phyloP scores from a whole-genome alignment of 2,888 invertebrate species.

The Abrostola triplasia region DNA sequence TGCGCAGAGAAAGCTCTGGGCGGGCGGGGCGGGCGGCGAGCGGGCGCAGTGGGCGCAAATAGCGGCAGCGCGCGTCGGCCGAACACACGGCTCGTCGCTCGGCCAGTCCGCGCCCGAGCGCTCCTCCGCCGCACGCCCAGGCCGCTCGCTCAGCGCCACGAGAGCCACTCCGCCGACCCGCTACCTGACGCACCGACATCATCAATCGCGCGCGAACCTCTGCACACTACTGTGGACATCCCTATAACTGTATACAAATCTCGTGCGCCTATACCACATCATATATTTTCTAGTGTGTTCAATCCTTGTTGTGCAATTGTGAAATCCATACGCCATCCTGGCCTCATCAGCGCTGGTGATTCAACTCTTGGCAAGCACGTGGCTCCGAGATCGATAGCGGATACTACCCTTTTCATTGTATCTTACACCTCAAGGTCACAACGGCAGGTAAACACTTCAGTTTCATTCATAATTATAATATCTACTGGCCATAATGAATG shows the following conservation, averaged over 20 bases:
- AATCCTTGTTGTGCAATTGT: conserved; percentile 57
- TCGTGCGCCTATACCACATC: conserved; percentile 5
- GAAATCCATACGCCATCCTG: conserved; percentile 60
- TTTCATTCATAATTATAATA: conserved; percentile 64
- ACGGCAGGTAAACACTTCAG: conserved; percentile 75
- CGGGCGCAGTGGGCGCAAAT: conserved; percentile 83
- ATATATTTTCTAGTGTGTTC: conserved; percentile 30
- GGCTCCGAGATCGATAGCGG: conserved; percentile 69
- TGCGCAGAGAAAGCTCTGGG: conserved; percentile 86
- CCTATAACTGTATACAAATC: conserved; percentile 8
- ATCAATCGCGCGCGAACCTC: conserved; percentile 57
- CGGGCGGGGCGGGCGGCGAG: conserved; percentile 75
- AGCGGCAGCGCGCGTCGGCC: conserved; percentile 81
- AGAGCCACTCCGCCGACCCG: conserved; percentile 25
- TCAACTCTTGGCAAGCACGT: conserved; percentile 62
- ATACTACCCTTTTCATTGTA: conserved; percentile 60
- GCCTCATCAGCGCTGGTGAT: conserved; percentile 62
- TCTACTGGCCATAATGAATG: conserved; percentile 40
- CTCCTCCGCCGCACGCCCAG: conserved; percentile 33
- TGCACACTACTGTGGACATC: conserved; percentile 19
- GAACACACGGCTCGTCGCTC: conserved; percentile 57
- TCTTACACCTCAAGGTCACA: conserved; percentile 75
- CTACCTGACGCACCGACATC: conserved; percentile 45
- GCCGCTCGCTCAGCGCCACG: conserved; percentile 37
- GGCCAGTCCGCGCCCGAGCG: conserved; percentile 72